Percentiles rank a stretch among this genome's conserved stretches.
These are phyloP conservation scores for Emys orbicularis DNA, from an alignment of 2,797 vertebrate genomes.

Conservation along the genomic window DNA sequence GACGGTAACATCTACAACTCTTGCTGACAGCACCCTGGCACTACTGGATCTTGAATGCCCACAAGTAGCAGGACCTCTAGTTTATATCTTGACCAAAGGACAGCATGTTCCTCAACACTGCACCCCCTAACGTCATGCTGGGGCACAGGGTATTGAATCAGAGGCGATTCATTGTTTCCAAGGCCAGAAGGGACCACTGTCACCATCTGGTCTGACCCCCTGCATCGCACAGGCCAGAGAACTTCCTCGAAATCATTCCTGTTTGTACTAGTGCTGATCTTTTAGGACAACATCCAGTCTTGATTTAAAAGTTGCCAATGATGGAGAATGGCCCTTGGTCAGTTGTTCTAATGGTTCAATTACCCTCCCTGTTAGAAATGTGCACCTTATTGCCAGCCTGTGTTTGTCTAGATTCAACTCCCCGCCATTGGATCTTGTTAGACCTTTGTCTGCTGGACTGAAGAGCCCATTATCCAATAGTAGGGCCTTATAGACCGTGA, in stretches of 20 bases:
- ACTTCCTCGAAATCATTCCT: background rate
- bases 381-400: no score
- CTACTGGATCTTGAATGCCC: background rate
- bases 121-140: background rate
- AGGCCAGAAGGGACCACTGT: no score
- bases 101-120: background rate
- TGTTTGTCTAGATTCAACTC: background rate
- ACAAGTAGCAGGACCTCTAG: background rate
- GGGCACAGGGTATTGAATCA: background rate
- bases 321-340: background rate
- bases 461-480: background rate
- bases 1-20: rapidly evolving
- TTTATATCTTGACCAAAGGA: background rate
- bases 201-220: background rate
- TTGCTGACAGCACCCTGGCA: rapidly evolving
- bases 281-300: background rate
- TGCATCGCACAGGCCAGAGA: background rate
- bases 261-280: background rate
- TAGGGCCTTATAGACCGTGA: background rate
- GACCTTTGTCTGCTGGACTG: background rate
- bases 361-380: background rate
- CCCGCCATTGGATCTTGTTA: background rate
- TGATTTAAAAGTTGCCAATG: background rate
- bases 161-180: no score
- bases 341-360: background rate